Evolutionary conservation across 2,797 vertebrate species (phyloP), one percentile per base, ranked within the genome.

Genomic region (Peromyscus nudipes): DNA sequence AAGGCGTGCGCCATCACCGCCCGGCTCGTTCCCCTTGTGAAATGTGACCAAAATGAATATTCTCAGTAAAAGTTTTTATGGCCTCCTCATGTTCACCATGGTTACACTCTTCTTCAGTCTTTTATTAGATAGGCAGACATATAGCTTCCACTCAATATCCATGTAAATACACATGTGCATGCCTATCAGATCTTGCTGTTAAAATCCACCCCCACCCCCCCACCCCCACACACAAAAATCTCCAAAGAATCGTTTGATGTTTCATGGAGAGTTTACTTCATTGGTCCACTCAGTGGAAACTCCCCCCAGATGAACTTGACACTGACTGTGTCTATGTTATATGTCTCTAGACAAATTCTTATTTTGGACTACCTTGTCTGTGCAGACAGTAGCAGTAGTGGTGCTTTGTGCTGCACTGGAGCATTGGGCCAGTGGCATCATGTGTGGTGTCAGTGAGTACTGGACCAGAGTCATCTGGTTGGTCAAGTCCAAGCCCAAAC

Each of bases 21-120:
- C n/a, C n/a, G n/a, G n/a, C n/a, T n/a, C n/a, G n/a, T n/a, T n/a
- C n/a, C n/a, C n/a, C n/a, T n/a, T n/a, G n/a, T 85, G 76, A 95
- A 94, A 90, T 96, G 64, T 92, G 96, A 98, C 97, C 95, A 97
- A 83, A 97, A 96, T 97, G 90, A 95, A 92, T 80, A 46, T 98
- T 98, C 91, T 98, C 97, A 90, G 49, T 27, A 92, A 92, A 93
- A 89, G 40, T 97, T 98, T 97, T 95, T 37, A 4, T 97, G 90
- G 87, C 7, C 84, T 85, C 19, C 52, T 83, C 62, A n/a, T 97
- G 97, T 97, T 79, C 96, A 93, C 60, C 16, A 3, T 52, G 10
- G 34, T 71, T 40, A 9, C 31, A 23, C 23, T 77, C 37, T 1
- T 85, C 27, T 82, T 16, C 14, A 2, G 43, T 23, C 16, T 49